phyloP scores from a whole-genome alignment of 2,888 invertebrate species.

The Glaucopsyche alexis region DNA sequence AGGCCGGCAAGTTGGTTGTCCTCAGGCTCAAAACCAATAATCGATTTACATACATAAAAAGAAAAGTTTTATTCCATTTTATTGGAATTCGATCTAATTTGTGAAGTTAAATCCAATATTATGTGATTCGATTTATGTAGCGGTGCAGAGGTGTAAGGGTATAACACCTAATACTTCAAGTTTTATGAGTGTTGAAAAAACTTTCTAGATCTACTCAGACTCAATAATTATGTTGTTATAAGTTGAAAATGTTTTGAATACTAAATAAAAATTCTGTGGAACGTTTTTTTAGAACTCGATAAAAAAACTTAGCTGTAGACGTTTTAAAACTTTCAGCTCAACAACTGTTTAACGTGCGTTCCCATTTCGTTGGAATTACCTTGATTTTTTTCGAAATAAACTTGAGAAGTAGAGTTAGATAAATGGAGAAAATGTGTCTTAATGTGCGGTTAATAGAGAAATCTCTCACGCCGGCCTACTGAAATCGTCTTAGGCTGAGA shows the following conservation, averaged over 20 bases:
- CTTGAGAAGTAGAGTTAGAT: too few relatives aligned
- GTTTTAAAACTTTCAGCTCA: not conserved
- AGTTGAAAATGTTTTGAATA: constrained; percentile 1
- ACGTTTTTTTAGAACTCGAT: not conserved
- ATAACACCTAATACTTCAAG: not conserved
- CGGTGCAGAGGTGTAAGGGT: not conserved
- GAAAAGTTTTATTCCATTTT: not conserved
- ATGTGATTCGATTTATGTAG: not conserved
- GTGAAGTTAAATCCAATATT: not conserved
- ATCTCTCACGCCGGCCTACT: too few relatives aligned
- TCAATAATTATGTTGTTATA: not conserved
- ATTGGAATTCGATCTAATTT: not conserved
- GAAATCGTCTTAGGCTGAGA: too few relatives aligned
- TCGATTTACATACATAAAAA: not conserved
- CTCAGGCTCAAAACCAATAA: too few relatives aligned
- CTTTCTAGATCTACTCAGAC: not conserved
- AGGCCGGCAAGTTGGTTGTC: too few relatives aligned
- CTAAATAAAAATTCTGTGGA: not conserved
- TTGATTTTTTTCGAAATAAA: not conserved
- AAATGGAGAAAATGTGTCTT: too few relatives aligned
- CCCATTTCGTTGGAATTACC: not conserved
- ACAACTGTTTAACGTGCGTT: not conserved
- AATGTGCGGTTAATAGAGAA: too few relatives aligned
- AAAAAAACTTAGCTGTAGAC: not conserved
- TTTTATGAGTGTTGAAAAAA: not conserved